Percentiles rank a stretch among this genome's conserved stretches.
Evolutionary conservation across 2,113 vertebrate species (phyloP).

Genomic region (Neogobius melanostomus): DNA sequence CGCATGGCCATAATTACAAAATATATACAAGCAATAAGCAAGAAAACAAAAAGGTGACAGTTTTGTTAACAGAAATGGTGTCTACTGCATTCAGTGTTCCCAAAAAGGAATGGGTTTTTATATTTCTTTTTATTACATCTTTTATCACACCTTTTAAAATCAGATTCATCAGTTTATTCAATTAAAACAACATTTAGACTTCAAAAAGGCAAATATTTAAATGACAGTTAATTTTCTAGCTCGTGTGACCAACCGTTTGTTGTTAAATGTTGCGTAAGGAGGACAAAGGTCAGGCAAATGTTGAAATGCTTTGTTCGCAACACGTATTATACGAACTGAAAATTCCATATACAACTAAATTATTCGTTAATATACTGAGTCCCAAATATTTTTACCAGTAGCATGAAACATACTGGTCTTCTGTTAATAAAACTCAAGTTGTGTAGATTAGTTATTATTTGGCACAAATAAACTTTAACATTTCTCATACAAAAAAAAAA

Average conservation of each 20-base stretch:
- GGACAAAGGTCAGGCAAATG: neutral
- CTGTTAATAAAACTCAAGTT: neutral
- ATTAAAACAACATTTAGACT: neutral
- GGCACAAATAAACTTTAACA: slow-evolving; percentile 30
- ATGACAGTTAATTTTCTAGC: neutral
- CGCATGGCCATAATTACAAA: slow-evolving; percentile 12
- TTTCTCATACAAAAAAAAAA: slow-evolving; percentile 11
- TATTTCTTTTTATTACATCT: neutral
- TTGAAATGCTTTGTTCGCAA: neutral
- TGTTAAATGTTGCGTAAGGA: neutral
- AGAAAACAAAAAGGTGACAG: neutral
- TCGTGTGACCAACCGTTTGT: neutral
- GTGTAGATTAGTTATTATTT: slow-evolving; percentile 3
- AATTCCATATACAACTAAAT: neutral
- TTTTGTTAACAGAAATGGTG: neutral
- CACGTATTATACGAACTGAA: neutral
- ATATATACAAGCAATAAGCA: neutral
- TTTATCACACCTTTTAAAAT: neutral
- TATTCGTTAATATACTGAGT: neutral
- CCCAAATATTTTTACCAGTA: neutral
- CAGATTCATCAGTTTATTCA: neutral
- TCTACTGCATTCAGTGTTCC: slow-evolving; percentile 8
- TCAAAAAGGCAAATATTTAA: neutral
- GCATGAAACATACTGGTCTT: neutral
- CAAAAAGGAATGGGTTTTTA: slow-evolving; percentile 4